phyloP scores from a whole-genome alignment of 2,113 vertebrate genomes.

The Syngnathus floridae region DNA sequence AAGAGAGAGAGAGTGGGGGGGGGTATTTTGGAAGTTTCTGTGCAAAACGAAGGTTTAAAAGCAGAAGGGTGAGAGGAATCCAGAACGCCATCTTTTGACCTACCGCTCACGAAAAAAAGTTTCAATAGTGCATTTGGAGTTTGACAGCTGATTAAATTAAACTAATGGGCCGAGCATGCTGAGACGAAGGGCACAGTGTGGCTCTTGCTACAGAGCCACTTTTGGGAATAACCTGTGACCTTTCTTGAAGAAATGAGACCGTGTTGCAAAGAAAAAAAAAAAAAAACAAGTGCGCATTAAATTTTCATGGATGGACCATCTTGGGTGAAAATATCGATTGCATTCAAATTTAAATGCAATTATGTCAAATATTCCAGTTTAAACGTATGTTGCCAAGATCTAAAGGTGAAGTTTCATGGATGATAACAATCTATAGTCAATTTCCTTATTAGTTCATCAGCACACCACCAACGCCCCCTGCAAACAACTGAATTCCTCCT shows the following conservation, averaged over 20 bases:
- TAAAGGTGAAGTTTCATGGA: neutral
- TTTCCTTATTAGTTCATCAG: neutral
- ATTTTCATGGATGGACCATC: constrained; percentile 9
- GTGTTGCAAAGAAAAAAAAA: constrained; percentile 25
- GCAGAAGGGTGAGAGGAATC: constrained; percentile 37
- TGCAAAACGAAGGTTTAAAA: constrained; percentile 40
- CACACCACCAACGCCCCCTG: constrained; percentile 26
- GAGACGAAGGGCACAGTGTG: constrained; percentile 44
- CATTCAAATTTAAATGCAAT: neutral
- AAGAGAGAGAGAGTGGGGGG: constrained; percentile 13
- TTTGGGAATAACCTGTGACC: constrained; percentile 26
- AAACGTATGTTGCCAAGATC: neutral
- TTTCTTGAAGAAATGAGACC: constrained; percentile 13
- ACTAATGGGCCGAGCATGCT: constrained; percentile 55
- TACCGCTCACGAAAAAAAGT: constrained; percentile 16
- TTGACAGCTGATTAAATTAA: constrained; percentile 64
- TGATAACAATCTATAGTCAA: neutral
- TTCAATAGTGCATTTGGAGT: constrained; percentile 40
- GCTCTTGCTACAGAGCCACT: constrained; percentile 25
- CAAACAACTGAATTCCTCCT: constrained; percentile 37
- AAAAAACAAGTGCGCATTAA: constrained; percentile 9
- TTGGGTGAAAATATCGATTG: constrained; percentile 12
- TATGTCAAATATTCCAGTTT: neutral
- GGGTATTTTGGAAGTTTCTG: constrained; percentile 54
- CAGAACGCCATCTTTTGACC: constrained; percentile 38